A percentile compares a stretch with the other conserved stretches of the same genome.
Evolutionary conservation across 1,140 invertebrate species (phyloP).

Genomic region (Diabrotica undecimpunctata): DNA sequence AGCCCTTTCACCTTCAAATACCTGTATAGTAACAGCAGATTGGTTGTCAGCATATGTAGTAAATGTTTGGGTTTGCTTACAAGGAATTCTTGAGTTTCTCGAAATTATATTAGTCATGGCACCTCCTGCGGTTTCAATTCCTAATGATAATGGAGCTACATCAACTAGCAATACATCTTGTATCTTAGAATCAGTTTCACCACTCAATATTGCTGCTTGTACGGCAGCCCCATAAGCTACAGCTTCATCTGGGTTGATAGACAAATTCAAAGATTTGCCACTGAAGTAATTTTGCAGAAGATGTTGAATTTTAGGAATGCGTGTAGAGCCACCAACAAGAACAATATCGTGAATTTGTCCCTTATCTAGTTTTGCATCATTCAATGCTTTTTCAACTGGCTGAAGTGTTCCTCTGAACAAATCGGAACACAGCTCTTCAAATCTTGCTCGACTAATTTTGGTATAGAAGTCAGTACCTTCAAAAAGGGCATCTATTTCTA

Average conservation of each 20-base stretch:
- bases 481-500: slow-evolving; percentile 71
- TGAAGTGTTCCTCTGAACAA: slow-evolving; percentile 56
- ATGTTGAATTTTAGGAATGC: slow-evolving; percentile 62
- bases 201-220: slow-evolving; percentile 50
- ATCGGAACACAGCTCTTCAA: slow-evolving; percentile 60
- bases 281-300: slow-evolving; percentile 60
- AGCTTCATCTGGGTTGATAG: slow-evolving; percentile 64
- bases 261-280: slow-evolving; percentile 60
- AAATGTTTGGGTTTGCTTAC: slow-evolving; percentile 62
- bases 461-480: slow-evolving; percentile 65
- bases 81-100: no score
- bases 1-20: slow-evolving; percentile 73
- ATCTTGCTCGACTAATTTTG: slow-evolving; percentile 56
- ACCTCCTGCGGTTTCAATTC: slow-evolving; percentile 62
- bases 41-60: slow-evolving; percentile 68
- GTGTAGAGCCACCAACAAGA: slow-evolving; percentile 73
- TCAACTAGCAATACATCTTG: slow-evolving; percentile 71
- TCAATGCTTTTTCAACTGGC: slow-evolving; percentile 65
- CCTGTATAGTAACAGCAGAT: slow-evolving; percentile 65
- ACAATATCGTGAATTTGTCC: slow-evolving; percentile 69
- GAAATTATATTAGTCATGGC: slow-evolving; percentile 64
- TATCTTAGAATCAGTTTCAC: slow-evolving; percentile 46
- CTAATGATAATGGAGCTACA: slow-evolving; percentile 60
- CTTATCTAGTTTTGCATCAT: slow-evolving; percentile 72
- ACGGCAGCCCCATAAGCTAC: slow-evolving; percentile 52